phyloP scores from a whole-genome alignment of 2,888 invertebrate genomes.

The Onthophagus sagittarius region DNA sequence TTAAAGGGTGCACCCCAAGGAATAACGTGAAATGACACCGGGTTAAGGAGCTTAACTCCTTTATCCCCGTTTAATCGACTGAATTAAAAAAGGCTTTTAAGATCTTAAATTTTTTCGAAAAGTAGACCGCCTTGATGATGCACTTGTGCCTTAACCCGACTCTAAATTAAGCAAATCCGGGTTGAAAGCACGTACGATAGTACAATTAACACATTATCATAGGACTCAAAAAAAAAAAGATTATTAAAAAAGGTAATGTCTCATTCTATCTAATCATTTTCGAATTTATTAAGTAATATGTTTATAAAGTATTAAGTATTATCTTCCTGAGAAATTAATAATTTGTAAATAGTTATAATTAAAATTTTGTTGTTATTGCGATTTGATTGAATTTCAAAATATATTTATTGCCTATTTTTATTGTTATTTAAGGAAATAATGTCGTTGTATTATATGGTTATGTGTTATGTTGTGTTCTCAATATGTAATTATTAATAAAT shows the following conservation, averaged over 20 bases:
- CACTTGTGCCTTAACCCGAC: neutral
- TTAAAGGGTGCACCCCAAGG: slow-evolving; percentile 47
- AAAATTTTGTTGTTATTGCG: too few species aligned
- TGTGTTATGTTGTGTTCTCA: too few species aligned
- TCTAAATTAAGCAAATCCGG: neutral
- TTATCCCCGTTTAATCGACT: slow-evolving; percentile 24
- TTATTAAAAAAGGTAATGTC: neutral
- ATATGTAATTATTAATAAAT: too few species aligned
- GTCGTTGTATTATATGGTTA: too few species aligned
- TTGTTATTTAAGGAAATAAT: too few species aligned
- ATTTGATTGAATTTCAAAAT: too few species aligned
- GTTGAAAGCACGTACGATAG: neutral
- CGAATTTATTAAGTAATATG: neutral
- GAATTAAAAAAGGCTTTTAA: neutral
- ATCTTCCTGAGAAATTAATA: too few species aligned
- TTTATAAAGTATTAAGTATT: too few species aligned
- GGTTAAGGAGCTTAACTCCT: slow-evolving; percentile 32
- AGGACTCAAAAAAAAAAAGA: neutral
- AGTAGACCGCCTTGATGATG: neutral
- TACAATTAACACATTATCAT: neutral
- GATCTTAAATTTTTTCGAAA: neutral
- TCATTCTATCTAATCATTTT: neutral
- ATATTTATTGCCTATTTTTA: too few species aligned
- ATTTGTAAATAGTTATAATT: too few species aligned
- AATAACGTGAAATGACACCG: slow-evolving; percentile 33